A percentile compares a stretch with the other conserved stretches of the same genome.
Evolutionary conservation across 2,797 vertebrate species (phyloP).

Genomic region (Acomys russatus): DNA sequence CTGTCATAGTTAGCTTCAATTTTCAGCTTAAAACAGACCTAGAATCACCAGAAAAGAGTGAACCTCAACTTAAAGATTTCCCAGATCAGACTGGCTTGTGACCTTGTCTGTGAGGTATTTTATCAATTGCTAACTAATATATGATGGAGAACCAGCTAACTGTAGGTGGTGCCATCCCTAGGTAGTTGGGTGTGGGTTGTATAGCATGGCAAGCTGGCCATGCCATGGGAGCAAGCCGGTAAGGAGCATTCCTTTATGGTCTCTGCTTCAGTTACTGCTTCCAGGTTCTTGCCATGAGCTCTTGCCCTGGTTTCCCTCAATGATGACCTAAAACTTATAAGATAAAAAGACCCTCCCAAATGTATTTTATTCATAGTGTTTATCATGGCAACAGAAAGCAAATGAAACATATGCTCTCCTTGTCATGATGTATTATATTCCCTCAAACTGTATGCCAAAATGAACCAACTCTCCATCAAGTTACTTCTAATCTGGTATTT

Average conservation of each 20-base stretch:
- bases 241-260: neutral
- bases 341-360: neutral
- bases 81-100: neutral
- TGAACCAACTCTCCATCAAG: neutral
- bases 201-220: neutral
- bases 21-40: neutral
- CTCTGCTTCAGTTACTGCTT: neutral
- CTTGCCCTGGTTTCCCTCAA: neutral
- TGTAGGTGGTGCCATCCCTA: neutral
- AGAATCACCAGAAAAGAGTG: neutral
- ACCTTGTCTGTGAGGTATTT: neutral
- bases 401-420: neutral
- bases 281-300: neutral
- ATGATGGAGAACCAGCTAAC: neutral
- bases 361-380: neutral
- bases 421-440: neutral
- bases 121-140: neutral
- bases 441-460: neutral
- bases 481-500: neutral
- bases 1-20: neutral
- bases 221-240: neutral
- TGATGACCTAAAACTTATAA: neutral
- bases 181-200: neutral
- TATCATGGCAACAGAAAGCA: neutral
- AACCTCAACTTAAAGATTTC: neutral